phyloP scores from a whole-genome alignment of 1,140 invertebrate genomes.

The Chrysoperla carnea region DNA sequence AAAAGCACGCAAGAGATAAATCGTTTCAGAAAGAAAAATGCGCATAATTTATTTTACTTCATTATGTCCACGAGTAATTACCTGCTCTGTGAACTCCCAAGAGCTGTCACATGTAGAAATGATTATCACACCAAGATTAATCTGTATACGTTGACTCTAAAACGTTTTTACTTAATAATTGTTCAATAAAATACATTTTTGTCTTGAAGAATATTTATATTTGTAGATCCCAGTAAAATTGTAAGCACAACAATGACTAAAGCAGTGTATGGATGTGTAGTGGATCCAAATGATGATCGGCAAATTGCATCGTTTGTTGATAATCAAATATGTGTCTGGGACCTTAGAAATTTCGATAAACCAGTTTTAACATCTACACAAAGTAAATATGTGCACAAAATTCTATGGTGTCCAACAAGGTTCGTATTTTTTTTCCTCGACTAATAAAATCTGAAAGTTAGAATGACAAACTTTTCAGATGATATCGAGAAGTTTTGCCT shows the following conservation, averaged over 20 bases:
- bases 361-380: conserved; percentile 58
- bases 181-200: too few relatives aligned
- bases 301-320: conserved; percentile 71
- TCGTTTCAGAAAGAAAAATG: too few relatives aligned
- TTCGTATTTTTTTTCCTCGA: conserved; percentile 20
- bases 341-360: conserved; percentile 71
- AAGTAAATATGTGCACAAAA: conserved; percentile 48
- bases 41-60: too few relatives aligned
- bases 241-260: conserved; percentile 59
- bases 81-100: too few relatives aligned
- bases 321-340: conserved; percentile 69
- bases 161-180: too few relatives aligned
- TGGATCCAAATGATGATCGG: conserved; percentile 59
- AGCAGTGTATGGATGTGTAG: conserved; percentile 61
- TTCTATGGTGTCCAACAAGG: conserved; percentile 83
- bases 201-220: too few relatives aligned
- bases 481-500: background rate
- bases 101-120: too few relatives aligned
- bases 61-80: too few relatives aligned
- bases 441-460: background rate
- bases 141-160: too few relatives aligned
- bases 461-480: background rate
- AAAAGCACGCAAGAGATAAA: too few relatives aligned
- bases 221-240: conserved; percentile 48
- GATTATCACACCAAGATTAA: too few relatives aligned